Base-by-base conservation (phyloP, 2,888 invertebrate genomes). In the Oscheius sp. region DNA sequence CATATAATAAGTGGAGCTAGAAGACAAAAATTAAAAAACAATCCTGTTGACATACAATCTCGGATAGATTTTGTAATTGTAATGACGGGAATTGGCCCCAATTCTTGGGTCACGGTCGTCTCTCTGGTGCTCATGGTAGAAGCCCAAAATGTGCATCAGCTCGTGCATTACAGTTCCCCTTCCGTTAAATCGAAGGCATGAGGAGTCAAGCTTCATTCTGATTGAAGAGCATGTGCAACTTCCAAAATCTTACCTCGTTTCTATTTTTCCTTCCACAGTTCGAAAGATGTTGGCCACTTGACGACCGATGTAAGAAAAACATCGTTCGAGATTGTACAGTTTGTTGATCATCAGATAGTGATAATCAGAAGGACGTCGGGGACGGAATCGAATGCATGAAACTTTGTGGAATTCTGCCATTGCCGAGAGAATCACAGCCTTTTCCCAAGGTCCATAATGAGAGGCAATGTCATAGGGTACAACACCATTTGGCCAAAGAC, bases 81-180 rank as follows among this genome's bases (percentile, higher is more conserved):
- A 76, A 54, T 76, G 76, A 17, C 47, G 66, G 14, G 71, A 70
- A 26, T 45, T 44, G 49, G 69, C 72, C 8, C 69, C 65, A 38
- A 76, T 70, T n/a, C 74, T 64, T 36, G 63, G 67, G 30, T 76
- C 76, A 47, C 76, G 73, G 41, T 76, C 76, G 36, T 76, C 76
- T 66, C 76, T 64, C 38, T 77, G 77, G 30, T 77, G 77, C 47
- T 77, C 77, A 47, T 77, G 77, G 56, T 77, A 77, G 71, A 77
- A 77, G 38, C 77, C 77, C 26, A 77, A 70, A 32, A 77, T 77
- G 65, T 77, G 77, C 77, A 77, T 77, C 49, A 77, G 47, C 66
- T 77, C 77, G 30, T 77, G 77, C 67, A 74, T 74, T 8, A 77
- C 77, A 45, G 74, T 77, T 38, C 74, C 77, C 12, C 71, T 49